Evolutionary conservation across 2,113 vertebrate genomes (phyloP).

Genomic region (Mus spicilegus): DNA sequence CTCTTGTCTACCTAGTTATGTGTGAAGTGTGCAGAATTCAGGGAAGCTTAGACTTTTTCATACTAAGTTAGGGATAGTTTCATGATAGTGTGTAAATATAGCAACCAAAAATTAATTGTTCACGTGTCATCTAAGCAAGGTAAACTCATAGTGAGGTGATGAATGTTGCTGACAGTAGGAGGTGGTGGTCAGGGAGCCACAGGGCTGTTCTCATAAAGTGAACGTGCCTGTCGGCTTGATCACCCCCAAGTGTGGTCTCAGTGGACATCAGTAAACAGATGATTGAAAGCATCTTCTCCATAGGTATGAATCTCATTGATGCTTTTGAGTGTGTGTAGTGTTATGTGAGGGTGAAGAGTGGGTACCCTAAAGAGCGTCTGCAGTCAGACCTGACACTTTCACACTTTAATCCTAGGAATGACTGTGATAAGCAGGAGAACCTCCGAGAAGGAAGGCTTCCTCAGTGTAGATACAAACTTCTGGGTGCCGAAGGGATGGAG

Average conservation of each 20-base stretch:
- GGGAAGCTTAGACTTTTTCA: constrained; percentile 79
- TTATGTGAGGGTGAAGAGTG: constrained; percentile 30
- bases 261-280: background rate
- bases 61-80: constrained; percentile 72
- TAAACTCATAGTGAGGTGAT: background rate
- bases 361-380: constrained; percentile 8
- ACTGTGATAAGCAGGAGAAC: constrained; percentile 38
- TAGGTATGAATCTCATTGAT: constrained; percentile 26
- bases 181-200: background rate
- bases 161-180: constrained; percentile 16
- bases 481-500: constrained; percentile 74
- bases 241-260: background rate
- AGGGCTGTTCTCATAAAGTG: background rate
- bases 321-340: constrained; percentile 52
- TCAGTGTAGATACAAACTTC: constrained; percentile 55
- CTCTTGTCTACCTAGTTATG: constrained; percentile 72
- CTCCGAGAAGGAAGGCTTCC: constrained; percentile 63
- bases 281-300: background rate
- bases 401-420: constrained; percentile 51
- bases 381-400: constrained; percentile 29
- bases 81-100: constrained; percentile 80
- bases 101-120: constrained; percentile 82
- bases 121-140: background rate
- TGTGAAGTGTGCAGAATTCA: constrained; percentile 82
- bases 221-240: background rate